A percentile compares a stretch with the other conserved stretches of the same genome.
phyloP scores from a whole-genome alignment of 2,888 invertebrate genomes.

The Campaea margaritaria region DNA sequence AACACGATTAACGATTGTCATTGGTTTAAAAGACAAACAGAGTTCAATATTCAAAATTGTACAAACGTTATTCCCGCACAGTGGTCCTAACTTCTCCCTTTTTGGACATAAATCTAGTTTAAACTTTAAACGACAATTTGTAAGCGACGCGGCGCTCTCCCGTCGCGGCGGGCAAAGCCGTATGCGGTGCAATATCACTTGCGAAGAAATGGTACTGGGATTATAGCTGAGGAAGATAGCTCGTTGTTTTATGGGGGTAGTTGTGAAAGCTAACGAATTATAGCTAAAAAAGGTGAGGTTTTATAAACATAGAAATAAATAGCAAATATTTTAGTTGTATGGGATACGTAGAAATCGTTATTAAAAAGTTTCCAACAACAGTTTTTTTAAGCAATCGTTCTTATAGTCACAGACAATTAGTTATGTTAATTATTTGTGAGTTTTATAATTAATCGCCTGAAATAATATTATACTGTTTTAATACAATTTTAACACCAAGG shows the following conservation, averaged over 20 bases:
- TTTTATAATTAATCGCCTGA: too few species aligned
- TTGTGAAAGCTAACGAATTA: background rate
- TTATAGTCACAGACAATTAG: too few species aligned
- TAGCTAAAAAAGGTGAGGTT: background rate
- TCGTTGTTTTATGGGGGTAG: background rate
- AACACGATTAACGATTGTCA: background rate
- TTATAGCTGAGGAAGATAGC: background rate
- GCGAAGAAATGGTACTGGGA: conserved; percentile 12
- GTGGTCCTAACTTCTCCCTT: conserved; percentile 16
- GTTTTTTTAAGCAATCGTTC: too few species aligned
- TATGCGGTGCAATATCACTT: conserved; percentile 31
- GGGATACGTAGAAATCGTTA: too few species aligned
- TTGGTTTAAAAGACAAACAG: background rate
- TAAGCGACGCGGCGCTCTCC: conserved; percentile 46
- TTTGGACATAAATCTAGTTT: conserved; percentile 34
- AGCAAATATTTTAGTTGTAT: too few species aligned
- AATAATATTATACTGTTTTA: too few species aligned
- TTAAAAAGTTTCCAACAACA: too few species aligned
- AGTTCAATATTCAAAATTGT: background rate
- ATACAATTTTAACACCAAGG: too few species aligned
- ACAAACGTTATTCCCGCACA: conserved; percentile 7
- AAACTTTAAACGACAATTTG: conserved; percentile 51
- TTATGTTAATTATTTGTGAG: too few species aligned
- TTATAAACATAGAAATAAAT: too few species aligned
- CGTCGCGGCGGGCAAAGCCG: conserved; percentile 31